phyloP scores from a whole-genome alignment of 2,797 vertebrate genomes.

The Pristis pectinata region DNA sequence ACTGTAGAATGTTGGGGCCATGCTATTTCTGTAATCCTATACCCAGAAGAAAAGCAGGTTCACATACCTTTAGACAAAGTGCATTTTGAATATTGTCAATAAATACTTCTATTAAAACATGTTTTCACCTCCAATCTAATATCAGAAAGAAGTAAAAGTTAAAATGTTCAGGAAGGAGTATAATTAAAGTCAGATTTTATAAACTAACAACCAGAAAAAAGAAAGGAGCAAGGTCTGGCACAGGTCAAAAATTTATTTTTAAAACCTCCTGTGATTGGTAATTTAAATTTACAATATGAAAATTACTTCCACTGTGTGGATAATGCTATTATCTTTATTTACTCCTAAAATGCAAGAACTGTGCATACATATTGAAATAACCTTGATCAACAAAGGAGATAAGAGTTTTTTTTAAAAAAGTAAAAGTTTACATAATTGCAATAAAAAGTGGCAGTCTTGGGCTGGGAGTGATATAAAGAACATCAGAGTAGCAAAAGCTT shows the following conservation, averaged over 20 bases:
- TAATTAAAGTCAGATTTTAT: constrained; percentile 3
- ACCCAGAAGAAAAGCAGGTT: not conserved
- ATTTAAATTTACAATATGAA: not conserved
- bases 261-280: not conserved
- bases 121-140: not conserved
- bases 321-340: not conserved
- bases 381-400: not conserved
- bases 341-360: not conserved
- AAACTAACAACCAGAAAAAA: not conserved
- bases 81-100: not conserved
- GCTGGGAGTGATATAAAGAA: not conserved
- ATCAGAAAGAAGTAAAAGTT: not conserved
- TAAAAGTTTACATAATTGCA: not conserved
- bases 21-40: not conserved
- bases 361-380: not conserved
- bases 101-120: not conserved
- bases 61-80: too few species aligned
- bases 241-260: not conserved
- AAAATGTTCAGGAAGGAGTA: not conserved
- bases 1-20: not conserved
- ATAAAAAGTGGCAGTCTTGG: not conserved
- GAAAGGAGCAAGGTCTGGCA: not conserved
- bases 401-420: not conserved
- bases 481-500: not conserved
- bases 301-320: not conserved